Conservation (phyloP, 2,888 invertebrate species). For the Brachyopa scutellaris region DNA sequence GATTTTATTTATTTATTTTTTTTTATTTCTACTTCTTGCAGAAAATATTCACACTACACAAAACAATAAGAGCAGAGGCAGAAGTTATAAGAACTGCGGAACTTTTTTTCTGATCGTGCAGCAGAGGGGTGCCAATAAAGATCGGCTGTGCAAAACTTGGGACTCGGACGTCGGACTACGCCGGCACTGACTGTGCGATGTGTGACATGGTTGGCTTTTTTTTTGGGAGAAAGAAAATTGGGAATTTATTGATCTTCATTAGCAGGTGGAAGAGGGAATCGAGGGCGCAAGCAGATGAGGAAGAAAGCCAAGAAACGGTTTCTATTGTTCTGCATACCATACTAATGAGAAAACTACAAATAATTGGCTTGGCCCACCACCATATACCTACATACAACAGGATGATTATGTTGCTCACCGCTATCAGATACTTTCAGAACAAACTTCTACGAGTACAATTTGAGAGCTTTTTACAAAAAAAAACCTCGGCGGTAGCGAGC, state of each 20-base stretch:
- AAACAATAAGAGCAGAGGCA: constrained; percentile 39
- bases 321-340: constrained; percentile 48
- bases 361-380: constrained; percentile 34
- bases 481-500: too few species aligned
- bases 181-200: neutral
- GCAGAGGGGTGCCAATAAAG: constrained; percentile 54
- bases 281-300: too few species aligned
- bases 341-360: constrained; percentile 43
- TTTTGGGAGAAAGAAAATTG: constrained; percentile 1
- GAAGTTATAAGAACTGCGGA: constrained; percentile 38
- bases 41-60: constrained; percentile 38
- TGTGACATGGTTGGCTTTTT: constrained; percentile 20
- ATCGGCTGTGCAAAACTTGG: constrained; percentile 19
- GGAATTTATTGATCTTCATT: constrained; percentile 16
- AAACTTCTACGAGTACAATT: constrained; percentile 10
- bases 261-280: neutral
- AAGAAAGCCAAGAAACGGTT: constrained; percentile 36
- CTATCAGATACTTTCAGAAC: neutral
- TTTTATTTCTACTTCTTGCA: constrained; percentile 50
- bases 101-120: constrained; percentile 45
- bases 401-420: neutral
- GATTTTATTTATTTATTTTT: constrained; percentile 30
- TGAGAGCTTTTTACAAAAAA: constrained; percentile 11
- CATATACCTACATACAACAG: constrained; percentile 14
- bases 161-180: too few species aligned